phyloP scores from a whole-genome alignment of 2,888 invertebrate genomes.

The Hypolimnas misippus region DNA sequence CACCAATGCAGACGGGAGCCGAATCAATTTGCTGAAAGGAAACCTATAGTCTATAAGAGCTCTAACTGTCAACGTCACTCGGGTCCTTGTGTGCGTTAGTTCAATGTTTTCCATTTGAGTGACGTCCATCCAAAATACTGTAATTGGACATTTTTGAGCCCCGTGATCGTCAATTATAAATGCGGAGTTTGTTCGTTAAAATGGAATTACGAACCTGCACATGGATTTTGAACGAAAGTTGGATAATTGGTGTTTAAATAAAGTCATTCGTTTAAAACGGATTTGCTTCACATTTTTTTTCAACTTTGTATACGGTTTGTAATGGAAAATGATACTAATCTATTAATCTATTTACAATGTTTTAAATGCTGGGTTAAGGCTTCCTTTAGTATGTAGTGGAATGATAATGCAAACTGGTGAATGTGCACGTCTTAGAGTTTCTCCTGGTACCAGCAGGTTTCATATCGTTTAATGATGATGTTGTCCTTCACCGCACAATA shows the following conservation, averaged over 20 bases:
- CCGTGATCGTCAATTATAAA: conserved; percentile 25
- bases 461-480: no score
- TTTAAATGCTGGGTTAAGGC: no score
- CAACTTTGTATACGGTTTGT: conserved; percentile 13
- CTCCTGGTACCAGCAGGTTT: no score
- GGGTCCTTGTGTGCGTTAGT: background rate
- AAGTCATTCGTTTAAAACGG: conserved; percentile 22
- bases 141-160: conserved; percentile 26
- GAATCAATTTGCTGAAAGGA: no score
- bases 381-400: no score
- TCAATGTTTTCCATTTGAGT: conserved; percentile 8
- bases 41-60: no score
- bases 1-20: no score
- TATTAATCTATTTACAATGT: no score
- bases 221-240: conserved; percentile 25
- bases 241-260: conserved; percentile 23
- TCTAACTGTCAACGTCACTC: no score
- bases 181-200: conserved; percentile 36
- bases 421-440: no score
- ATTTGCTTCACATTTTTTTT: conserved; percentile 21
- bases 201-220: conserved; percentile 28
- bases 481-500: no score
- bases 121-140: conserved; percentile 15
- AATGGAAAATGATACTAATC: background rate
- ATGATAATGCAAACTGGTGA: no score